A percentile compares a stretch with the other conserved stretches of the same genome.
These are phyloP conservation scores for Phenacoccus solenopsis DNA, from an alignment of 1,140 invertebrate species.

Conservation along the genomic window DNA sequence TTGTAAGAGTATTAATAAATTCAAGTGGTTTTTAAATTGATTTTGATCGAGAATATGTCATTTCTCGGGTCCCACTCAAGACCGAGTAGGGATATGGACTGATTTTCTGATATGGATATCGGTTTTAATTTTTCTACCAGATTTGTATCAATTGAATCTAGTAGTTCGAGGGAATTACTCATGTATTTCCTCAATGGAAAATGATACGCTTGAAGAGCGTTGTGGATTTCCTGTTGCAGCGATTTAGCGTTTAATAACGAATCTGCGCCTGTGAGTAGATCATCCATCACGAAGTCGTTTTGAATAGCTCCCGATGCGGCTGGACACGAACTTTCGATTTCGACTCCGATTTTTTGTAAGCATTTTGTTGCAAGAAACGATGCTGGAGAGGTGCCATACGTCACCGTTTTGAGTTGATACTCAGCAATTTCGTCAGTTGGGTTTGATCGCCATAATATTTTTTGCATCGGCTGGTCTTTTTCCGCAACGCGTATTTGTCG, in stretches of 20 bases:
- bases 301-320: background rate
- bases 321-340: background rate
- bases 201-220: conserved; percentile 23
- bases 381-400: conserved; percentile 30
- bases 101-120: background rate
- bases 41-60: too few relatives aligned
- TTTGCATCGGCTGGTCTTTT: background rate
- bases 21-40: too few relatives aligned
- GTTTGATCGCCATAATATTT: background rate
- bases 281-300: conserved; percentile 9
- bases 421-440: background rate
- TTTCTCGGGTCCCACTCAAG: background rate
- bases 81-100: background rate
- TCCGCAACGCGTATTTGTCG: background rate
- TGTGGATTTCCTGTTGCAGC: conserved; percentile 23
- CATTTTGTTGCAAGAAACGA: conserved; percentile 30
- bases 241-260: background rate
- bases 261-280: background rate
- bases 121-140: background rate
- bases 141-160: background rate
- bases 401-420: conserved; percentile 23
- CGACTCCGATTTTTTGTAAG: conserved; percentile 23
- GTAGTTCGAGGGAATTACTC: background rate
- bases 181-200: conserved; percentile 29
- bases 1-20: too few relatives aligned